A percentile compares a stretch with the other conserved stretches of the same genome.
Conservation (phyloP, 1,140 invertebrate species). For the Achatina immaculata region DNA sequence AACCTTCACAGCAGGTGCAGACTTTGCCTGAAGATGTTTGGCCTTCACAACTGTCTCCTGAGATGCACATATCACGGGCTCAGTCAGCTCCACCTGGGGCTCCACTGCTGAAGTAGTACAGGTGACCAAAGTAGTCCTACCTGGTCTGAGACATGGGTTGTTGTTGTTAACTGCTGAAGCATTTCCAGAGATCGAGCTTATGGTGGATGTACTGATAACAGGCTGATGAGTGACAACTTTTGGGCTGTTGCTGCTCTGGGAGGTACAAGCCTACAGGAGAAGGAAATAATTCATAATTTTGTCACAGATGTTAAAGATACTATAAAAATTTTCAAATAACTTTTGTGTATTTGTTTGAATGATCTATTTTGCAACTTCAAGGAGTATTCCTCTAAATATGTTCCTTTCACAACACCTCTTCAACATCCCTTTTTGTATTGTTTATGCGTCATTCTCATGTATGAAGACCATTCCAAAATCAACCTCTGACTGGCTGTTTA, state of each 20-base stretch:
- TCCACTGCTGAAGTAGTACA: not conserved
- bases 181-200: not conserved
- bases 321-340: no score
- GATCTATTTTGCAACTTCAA: no score
- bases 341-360: no score
- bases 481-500: no score
- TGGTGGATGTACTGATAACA: not conserved
- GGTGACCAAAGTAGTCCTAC: not conserved
- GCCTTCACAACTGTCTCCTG: not conserved
- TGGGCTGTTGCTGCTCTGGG: not conserved
- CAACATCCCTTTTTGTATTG: no score
- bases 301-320: no score
- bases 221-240: not conserved
- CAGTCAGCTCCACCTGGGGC: not conserved
- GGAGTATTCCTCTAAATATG: no score
- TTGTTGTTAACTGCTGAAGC: not conserved
- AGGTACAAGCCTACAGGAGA: not conserved
- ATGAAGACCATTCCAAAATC: no score
- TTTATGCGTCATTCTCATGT: no score
- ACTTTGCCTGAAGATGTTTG: not conserved
- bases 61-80: not conserved
- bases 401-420: no score
- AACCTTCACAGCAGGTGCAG: conserved; percentile 1
- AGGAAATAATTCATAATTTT: no score
- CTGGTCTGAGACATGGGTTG: not conserved